Percentiles rank a stretch among this genome's conserved stretches.
These are phyloP conservation scores for Chaetura pelagica DNA, from an alignment of 2,113 vertebrate genomes.

Conservation along the genomic window DNA sequence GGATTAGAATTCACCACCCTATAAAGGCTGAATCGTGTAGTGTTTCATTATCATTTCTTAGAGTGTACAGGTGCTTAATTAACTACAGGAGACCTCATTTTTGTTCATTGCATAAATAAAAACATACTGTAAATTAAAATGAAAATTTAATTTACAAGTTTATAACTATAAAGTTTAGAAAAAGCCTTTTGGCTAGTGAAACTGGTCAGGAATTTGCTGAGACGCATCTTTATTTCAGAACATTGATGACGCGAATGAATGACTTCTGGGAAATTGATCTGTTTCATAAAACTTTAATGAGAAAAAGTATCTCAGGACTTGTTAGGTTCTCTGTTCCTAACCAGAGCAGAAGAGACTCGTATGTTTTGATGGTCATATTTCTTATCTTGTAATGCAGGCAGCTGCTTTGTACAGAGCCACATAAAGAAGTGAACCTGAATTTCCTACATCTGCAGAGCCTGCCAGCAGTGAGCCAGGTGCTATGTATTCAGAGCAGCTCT, in stretches of 20 bases:
- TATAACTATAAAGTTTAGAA: slow-evolving; percentile 9
- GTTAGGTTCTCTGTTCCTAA: not conserved
- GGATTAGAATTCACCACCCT: slow-evolving; percentile 43
- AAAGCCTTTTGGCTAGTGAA: not conserved
- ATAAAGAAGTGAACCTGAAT: not conserved
- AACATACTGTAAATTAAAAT: slow-evolving; percentile 55
- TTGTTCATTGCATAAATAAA: slow-evolving; percentile 25
- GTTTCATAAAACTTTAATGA: not conserved
- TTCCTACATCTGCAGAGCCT: fast-evolving
- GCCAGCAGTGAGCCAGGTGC: not conserved
- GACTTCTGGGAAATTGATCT: not conserved
- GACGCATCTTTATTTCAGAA: not conserved
- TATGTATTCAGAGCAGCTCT: not conserved
- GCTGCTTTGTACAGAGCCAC: not conserved
- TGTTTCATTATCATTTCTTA: slow-evolving; percentile 47
- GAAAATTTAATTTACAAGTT: slow-evolving; percentile 41
- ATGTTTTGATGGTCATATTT: not conserved
- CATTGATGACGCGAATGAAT: not conserved
- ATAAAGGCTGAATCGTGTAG: slow-evolving; percentile 24
- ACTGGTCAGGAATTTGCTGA: not conserved
- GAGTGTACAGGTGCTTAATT: slow-evolving; percentile 52
- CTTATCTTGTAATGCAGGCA: not conserved
- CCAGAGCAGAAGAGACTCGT: not conserved
- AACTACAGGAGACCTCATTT: slow-evolving; percentile 34
- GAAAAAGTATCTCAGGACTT: not conserved